phyloP scores from a whole-genome alignment of 2,888 invertebrate genomes.

The Drosophila sordidula region DNA sequence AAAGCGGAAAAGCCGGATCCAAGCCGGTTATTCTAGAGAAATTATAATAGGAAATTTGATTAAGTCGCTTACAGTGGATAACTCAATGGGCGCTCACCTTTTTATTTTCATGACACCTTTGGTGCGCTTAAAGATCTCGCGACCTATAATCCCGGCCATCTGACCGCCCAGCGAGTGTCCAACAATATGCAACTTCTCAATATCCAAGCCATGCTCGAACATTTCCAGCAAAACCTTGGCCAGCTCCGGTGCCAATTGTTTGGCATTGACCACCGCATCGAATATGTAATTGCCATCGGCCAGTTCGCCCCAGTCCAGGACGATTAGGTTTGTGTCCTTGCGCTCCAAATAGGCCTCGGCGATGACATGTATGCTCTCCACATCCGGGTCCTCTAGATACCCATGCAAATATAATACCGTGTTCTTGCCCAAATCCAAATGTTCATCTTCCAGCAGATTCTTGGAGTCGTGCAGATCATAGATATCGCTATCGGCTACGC shows the following conservation, averaged over 20 bases:
- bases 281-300: conserved; percentile 84
- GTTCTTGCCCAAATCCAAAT: conserved; percentile 84
- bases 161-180: conserved; percentile 85
- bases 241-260: conserved; percentile 80
- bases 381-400: conserved; percentile 87
- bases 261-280: conserved; percentile 83
- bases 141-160: conserved; percentile 82
- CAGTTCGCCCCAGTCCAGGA: conserved; percentile 84
- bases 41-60: background rate
- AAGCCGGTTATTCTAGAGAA: conserved; percentile 86
- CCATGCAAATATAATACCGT: conserved; percentile 88
- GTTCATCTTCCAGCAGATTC: conserved; percentile 70
- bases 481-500: conserved; percentile 74
- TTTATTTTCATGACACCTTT: conserved; percentile 63
- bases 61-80: background rate
- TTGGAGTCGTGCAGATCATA: conserved; percentile 76
- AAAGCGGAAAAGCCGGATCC: conserved; percentile 88
- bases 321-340: conserved; percentile 81
- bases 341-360: conserved; percentile 83
- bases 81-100: conserved; percentile 33
- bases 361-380: conserved; percentile 87
- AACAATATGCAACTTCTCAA: conserved; percentile 82
- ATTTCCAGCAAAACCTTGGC: conserved; percentile 80
- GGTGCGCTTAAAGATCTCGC: conserved; percentile 69
- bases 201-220: conserved; percentile 81